These are phyloP conservation scores for Drosophila ambigua DNA, from an alignment of 1,140 invertebrate genomes.

Conservation along the genomic window DNA sequence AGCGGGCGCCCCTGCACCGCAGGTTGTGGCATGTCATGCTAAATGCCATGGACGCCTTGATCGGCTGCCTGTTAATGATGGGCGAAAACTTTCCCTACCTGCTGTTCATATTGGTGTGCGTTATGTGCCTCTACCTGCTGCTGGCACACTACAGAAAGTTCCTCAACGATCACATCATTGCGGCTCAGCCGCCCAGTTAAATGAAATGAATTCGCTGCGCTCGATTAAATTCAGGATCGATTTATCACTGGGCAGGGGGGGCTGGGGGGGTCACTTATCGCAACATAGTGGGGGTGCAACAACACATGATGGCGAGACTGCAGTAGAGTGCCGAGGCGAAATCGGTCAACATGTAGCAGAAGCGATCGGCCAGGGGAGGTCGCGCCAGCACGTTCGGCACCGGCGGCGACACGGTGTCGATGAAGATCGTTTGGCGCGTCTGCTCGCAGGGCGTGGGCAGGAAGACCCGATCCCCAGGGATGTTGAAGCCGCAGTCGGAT, in stretches of 20 bases:
- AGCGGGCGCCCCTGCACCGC: conserved; percentile 44
- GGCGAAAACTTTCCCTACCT: conserved; percentile 68
- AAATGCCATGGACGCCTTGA: conserved; percentile 25
- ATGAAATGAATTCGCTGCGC: too few relatives aligned
- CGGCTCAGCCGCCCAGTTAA: too few relatives aligned
- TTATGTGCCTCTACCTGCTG: conserved; percentile 67
- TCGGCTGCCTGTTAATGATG: conserved; percentile 48
- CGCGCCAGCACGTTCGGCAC: conserved; percentile 30
- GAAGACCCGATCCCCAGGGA: not conserved
- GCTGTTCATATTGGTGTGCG: conserved; percentile 56
- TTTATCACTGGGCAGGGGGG: not conserved
- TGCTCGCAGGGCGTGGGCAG: conserved; percentile 52
- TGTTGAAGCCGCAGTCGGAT: not conserved
- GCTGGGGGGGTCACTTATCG: conserved; percentile 40
- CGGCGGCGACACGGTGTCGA: conserved; percentile 45
- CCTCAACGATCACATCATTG: too few relatives aligned
- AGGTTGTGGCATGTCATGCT: conserved; percentile 45
- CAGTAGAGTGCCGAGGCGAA: conserved; percentile 71
- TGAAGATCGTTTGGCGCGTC: conserved; percentile 51
- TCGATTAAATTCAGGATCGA: not conserved
- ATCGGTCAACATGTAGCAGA: conserved; percentile 74
- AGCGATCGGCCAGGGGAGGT: conserved; percentile 57
- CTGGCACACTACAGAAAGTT: conserved; percentile 41
- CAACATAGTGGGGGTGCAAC: conserved; percentile 74
- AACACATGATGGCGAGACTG: conserved; percentile 75